Conservation (phyloP, 1,140 invertebrate species). For the Pseudobourletiella spinata region DNA sequence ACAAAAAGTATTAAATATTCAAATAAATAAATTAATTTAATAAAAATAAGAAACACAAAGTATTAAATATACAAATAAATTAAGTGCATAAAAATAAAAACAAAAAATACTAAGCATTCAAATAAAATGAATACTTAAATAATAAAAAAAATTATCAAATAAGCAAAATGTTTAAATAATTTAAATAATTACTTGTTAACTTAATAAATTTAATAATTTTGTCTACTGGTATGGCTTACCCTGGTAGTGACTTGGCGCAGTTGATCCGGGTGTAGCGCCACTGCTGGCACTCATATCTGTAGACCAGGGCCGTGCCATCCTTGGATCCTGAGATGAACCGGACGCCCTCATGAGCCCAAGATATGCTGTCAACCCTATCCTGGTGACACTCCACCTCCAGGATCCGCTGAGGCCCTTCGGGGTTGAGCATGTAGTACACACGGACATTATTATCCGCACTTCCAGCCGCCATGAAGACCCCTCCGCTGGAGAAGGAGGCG, state of each 20-base stretch:
- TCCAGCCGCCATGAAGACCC: slow-evolving; percentile 85
- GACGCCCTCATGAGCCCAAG: slow-evolving; percentile 79
- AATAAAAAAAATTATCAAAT: background rate
- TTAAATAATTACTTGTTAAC: background rate
- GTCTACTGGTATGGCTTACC: slow-evolving; percentile 44
- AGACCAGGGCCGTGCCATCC: slow-evolving; percentile 90
- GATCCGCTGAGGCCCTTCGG: slow-evolving; percentile 61
- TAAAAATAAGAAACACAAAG: no score
- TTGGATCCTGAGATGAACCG: slow-evolving; percentile 90
- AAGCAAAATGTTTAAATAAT: background rate
- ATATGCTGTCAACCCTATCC: slow-evolving; percentile 91
- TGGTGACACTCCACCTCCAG: slow-evolving; percentile 79
- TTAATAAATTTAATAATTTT: background rate
- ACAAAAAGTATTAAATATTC: no score
- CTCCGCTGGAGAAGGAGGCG: slow-evolving; percentile 87
- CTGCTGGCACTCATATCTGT: slow-evolving; percentile 80
- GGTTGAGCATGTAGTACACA: slow-evolving; percentile 72
- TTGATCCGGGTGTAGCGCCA: slow-evolving; percentile 71
- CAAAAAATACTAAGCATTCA: background rate
- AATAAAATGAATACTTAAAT: background rate
- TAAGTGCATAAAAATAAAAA: background rate
- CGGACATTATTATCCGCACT: slow-evolving; percentile 88
- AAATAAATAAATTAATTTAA: no score
- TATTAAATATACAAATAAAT: background rate
- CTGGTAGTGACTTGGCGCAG: slow-evolving; percentile 50